A percentile compares a stretch with the other conserved stretches of the same genome.
phyloP scores from a whole-genome alignment of 2,888 invertebrate genomes.

The Brachylomia viminalis region DNA sequence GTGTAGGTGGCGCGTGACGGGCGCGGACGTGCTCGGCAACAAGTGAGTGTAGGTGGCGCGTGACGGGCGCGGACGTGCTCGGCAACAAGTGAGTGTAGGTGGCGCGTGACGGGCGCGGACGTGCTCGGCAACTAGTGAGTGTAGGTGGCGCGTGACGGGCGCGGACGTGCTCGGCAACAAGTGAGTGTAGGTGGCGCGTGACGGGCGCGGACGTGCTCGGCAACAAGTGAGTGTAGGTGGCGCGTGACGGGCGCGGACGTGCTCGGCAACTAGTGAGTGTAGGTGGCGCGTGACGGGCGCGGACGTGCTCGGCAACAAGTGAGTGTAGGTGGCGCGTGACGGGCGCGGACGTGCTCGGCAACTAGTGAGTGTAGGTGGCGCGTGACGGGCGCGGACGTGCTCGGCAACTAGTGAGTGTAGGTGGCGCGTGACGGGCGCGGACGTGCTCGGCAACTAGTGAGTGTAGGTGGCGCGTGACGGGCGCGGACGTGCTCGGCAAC shows the following conservation, averaged over 20 bases:
- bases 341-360: constrained; percentile 94
- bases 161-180: constrained; percentile 92
- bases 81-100: constrained; percentile 80
- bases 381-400: too few species aligned
- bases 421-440: too few species aligned
- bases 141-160: too few species aligned
- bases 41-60: constrained; percentile 12
- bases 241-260: too few species aligned
- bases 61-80: too few species aligned
- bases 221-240: constrained; percentile 33
- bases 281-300: too few species aligned
- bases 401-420: constrained; percentile 86
- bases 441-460: constrained; percentile 91
- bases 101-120: too few species aligned
- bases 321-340: too few species aligned
- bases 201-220: too few species aligned
- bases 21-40: constrained; percentile 93
- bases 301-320: constrained; percentile 92
- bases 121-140: constrained; percentile 91
- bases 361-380: constrained; percentile 24
- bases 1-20: too few species aligned
- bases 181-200: not conserved
- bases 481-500: constrained; percentile 93
- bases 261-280: constrained; percentile 88
- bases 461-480: too few species aligned